These are phyloP conservation scores for Anagyrus pseudococci DNA, from an alignment of 2,888 invertebrate species.

Conservation along the genomic window DNA sequence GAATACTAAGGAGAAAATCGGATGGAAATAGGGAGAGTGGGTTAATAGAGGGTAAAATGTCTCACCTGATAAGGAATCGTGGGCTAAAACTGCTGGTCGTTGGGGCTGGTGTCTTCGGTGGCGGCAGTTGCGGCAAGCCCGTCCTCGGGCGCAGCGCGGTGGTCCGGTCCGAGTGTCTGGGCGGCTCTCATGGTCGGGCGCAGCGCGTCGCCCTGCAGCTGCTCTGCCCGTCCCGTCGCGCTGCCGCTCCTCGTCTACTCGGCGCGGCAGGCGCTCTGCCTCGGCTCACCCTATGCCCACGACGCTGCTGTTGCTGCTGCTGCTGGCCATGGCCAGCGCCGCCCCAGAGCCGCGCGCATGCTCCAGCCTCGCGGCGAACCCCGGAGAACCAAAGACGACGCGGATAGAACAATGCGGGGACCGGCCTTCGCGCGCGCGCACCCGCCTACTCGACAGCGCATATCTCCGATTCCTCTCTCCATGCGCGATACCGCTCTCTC, in stretches of 20 bases:
- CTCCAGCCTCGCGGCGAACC: background rate
- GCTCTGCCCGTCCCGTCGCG: background rate
- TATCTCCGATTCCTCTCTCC: background rate
- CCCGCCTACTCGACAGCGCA: background rate
- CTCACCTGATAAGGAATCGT: background rate
- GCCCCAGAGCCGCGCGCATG: background rate
- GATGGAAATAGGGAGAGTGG: background rate
- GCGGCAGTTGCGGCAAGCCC: background rate
- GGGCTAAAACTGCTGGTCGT: background rate
- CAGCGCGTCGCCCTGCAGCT: no score
- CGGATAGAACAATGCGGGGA: conserved; percentile 4
- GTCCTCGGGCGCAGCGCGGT: background rate
- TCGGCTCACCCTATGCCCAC: background rate
- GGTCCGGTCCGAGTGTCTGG: no score
- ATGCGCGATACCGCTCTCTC: background rate
- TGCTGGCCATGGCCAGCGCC: background rate
- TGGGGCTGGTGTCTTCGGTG: background rate
- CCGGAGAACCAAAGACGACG: background rate
- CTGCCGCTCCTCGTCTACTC: background rate
- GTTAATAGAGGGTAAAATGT: background rate
- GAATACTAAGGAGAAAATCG: background rate
- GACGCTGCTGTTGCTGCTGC: background rate
- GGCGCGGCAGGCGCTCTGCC: background rate
- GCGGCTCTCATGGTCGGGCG: no score
- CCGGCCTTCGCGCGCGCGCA: background rate